Evolutionary conservation across 1,140 invertebrate genomes (phyloP).

Genomic region (Bemisia tabaci): DNA sequence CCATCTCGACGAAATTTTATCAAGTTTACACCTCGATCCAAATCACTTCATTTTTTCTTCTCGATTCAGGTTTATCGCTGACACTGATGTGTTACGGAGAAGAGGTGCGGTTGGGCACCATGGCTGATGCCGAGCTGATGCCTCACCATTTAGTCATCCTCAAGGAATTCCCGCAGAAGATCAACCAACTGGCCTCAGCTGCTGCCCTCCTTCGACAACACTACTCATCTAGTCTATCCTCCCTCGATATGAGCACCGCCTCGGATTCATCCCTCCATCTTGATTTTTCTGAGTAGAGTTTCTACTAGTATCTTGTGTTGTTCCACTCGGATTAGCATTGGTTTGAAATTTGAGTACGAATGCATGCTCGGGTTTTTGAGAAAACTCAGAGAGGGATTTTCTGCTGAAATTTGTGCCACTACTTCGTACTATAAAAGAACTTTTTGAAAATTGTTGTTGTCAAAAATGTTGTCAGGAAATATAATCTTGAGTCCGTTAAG

Average conservation of each 20-base stretch:
- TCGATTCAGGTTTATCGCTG: constrained; percentile 49
- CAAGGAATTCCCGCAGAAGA: constrained; percentile 33
- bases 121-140: constrained; percentile 55
- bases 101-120: constrained; percentile 50
- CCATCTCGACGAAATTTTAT: no score
- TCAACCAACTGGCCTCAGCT: constrained; percentile 33
- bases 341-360: no score
- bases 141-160: constrained; percentile 41
- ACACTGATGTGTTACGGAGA: constrained; percentile 58
- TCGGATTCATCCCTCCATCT: not conserved
- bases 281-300: not conserved
- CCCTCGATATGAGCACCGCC: not conserved
- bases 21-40: no score
- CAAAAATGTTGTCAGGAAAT: no score
- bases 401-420: no score
- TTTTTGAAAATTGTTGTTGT: no score
- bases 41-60: not conserved
- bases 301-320: no score
- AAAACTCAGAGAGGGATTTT: no score
- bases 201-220: constrained; percentile 19
- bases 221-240: not conserved
- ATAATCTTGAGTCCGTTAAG: no score
- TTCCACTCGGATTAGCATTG: no score
- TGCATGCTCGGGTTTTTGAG: no score
- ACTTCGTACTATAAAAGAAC: no score